Conservation (phyloP, 2,797 vertebrate species). For the Sandelia bainsii region DNA sequence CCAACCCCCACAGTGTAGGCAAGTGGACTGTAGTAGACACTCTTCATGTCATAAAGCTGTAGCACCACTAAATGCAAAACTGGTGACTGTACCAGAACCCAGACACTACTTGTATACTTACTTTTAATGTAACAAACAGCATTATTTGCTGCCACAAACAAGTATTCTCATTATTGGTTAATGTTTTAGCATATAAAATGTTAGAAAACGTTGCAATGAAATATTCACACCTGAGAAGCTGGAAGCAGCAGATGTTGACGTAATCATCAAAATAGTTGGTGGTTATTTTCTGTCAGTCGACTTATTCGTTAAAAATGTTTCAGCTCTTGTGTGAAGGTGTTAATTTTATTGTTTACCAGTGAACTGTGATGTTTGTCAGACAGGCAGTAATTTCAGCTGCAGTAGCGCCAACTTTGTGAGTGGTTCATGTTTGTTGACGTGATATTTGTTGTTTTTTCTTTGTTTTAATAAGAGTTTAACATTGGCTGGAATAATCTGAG, state of each 20-base stretch:
- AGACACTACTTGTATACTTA: too few relatives aligned
- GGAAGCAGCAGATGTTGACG: neutral
- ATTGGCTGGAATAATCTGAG: neutral
- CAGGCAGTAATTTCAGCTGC: neutral
- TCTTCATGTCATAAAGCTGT: constrained; percentile 11
- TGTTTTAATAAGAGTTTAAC: neutral
- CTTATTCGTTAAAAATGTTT: too few relatives aligned
- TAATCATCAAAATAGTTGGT: neutral
- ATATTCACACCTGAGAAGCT: neutral
- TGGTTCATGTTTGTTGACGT: neutral
- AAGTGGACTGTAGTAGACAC: constrained; percentile 27
- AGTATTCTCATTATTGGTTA: neutral
- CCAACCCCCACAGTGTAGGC: constrained; percentile 38
- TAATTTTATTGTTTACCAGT: neutral
- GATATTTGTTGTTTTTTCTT: neutral
- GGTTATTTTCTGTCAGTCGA: neutral
- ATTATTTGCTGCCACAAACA: too few relatives aligned
- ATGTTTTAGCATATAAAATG: neutral
- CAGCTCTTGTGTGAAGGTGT: neutral
- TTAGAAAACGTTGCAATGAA: neutral
- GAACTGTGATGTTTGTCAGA: neutral
- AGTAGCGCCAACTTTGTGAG: neutral
- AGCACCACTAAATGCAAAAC: constrained; percentile 5
- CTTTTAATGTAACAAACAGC: too few relatives aligned
- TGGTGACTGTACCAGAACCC: too few relatives aligned